A percentile compares a stretch with the other conserved stretches of the same genome.
phyloP scores from a whole-genome alignment of 2,888 invertebrate genomes.

The Tetanocera ferruginea region DNA sequence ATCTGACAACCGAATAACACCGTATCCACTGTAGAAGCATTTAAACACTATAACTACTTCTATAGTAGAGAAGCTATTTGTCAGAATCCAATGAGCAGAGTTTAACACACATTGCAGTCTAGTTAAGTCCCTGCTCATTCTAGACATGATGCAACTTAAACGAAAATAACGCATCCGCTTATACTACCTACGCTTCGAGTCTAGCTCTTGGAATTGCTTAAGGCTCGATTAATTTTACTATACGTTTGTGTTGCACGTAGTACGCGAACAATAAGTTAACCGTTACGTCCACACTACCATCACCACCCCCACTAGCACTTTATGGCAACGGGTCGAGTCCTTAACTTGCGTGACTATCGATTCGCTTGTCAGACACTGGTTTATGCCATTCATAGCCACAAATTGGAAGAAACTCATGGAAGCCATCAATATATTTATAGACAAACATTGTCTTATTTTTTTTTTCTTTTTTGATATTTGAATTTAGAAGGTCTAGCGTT shows the following conservation, averaged over 20 bases:
- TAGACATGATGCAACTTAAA: neutral
- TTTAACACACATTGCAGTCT: neutral
- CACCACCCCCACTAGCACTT: neutral
- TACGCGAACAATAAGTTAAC: conserved; percentile 22
- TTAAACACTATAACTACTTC: neutral
- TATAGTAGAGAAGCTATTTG: neutral
- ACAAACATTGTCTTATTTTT: neutral
- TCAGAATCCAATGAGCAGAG: neutral
- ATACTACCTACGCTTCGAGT: no score
- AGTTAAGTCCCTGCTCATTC: conserved; percentile 17
- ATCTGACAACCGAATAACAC: neutral
- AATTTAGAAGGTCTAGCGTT: neutral
- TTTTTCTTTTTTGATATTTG: neutral
- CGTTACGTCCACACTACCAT: neutral
- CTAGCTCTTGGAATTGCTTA: no score
- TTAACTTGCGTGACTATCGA: conserved; percentile 31
- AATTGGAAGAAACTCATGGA: neutral
- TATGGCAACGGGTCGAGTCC: conserved; percentile 10
- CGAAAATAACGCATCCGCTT: no score
- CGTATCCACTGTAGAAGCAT: neutral
- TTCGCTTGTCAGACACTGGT: conserved; percentile 12
- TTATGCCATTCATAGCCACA: conserved; percentile 25
- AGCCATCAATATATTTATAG: conserved; percentile 9
- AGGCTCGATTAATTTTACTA: conserved; percentile 4
- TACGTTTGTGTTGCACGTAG: conserved; percentile 27